Evolutionary conservation across 2,113 vertebrate species (phyloP).

Genomic region (Motacilla tschutschensis): DNA sequence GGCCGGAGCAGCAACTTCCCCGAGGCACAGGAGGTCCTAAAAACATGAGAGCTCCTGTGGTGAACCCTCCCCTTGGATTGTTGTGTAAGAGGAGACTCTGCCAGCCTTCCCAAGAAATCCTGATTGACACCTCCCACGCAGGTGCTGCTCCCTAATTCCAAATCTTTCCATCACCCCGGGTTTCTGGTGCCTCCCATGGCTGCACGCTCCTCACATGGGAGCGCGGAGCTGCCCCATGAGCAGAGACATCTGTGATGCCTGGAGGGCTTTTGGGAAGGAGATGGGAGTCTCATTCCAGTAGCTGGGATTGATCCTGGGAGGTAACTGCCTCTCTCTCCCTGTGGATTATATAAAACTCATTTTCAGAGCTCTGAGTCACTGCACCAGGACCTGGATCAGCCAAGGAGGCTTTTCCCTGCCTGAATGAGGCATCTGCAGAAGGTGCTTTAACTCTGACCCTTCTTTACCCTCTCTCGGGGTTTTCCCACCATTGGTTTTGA

Average conservation of each 20-base stretch:
- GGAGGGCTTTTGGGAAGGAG: not conserved
- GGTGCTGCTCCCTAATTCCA: not conserved
- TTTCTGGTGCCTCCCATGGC: not conserved
- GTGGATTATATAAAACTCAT: not conserved
- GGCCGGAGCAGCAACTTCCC: not conserved
- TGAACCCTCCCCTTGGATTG: not conserved
- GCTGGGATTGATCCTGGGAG: not conserved
- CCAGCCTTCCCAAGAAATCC: not conserved
- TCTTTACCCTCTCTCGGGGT: not conserved
- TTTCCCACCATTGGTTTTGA: not conserved
- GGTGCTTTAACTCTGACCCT: not conserved
- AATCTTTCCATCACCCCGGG: not conserved
- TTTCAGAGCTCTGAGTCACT: not conserved
- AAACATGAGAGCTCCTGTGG: not conserved
- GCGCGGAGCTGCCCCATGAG: rapidly evolving
- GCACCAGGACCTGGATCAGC: not conserved
- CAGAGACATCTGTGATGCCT: not conserved
- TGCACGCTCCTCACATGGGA: not conserved
- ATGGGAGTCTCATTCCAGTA: not conserved
- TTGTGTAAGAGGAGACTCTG: not conserved
- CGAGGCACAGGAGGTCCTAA: not conserved
- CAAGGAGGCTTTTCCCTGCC: not conserved
- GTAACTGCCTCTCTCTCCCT: not conserved
- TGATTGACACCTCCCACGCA: not conserved
- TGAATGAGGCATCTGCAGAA: not conserved